Base-by-base conservation (phyloP, 2,113 vertebrate genomes). In the Onychorhynchus coronatus region DNA sequence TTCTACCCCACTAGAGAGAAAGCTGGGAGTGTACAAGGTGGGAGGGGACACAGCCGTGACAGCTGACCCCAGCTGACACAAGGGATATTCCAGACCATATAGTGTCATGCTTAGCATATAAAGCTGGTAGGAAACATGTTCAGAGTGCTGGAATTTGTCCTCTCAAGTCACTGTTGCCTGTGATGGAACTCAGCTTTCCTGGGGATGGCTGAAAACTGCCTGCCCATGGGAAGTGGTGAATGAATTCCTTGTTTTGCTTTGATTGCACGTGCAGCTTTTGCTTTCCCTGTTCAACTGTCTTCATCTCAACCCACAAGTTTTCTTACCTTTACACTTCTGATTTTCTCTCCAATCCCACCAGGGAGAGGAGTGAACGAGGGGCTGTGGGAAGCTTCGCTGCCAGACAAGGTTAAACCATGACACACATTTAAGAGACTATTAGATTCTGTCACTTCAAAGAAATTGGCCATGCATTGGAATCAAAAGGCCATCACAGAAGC, bases 331-430 rank as follows among this genome's bases (percentile, higher is more conserved):
- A 50, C 9, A 44, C 27, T 50, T 72, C 47, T 0, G 0, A 46
- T n/a, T 46, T 33, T 52, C 65, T 37, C 37, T 44, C 23, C 0
- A 0, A 33, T 39, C 23, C 58, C 33, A 52, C 13, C 33, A n/a
- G 18, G 24, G 16, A 74, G 30, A 44, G 33, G 11, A 78, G 20
- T 24, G 23, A 1, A 0, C 17, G 19, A 63, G 31, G 1, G 0
- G 31, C 11, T 56, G 3, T 33, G 23, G 14, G 33, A 23, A 37
- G 20, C 28, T 50, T 14, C 28, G 33, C 1, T 65, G 23, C 20
- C 28, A 58, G 11, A n/a, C 12, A 30, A 65, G 58, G 73, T 53
- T 39, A 72, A 72, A 78, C 33, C n/a, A 13, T 3, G 7, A 18
- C 14, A 58, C 25, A 20, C 20, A 28, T 53, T 76, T 33, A 77